phyloP scores from a whole-genome alignment of 2,888 invertebrate species.

The Alcis repandata region DNA sequence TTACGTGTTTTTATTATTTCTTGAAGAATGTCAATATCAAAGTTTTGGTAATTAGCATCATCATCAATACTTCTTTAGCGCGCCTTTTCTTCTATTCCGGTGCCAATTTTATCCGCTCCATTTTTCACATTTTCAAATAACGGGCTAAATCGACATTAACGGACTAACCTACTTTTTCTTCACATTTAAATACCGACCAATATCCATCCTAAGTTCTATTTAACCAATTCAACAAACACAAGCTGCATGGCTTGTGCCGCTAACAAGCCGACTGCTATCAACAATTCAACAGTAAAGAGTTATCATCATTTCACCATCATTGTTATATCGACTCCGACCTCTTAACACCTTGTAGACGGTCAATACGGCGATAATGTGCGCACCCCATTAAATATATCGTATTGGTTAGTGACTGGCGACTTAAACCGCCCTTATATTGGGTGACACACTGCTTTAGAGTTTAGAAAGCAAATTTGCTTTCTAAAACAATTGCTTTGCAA shows the following conservation, averaged over 20 bases:
- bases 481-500: too few species aligned
- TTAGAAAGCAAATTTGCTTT: constrained; percentile 26
- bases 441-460: constrained; percentile 60
- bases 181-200: not conserved
- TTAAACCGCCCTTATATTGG: constrained; percentile 70
- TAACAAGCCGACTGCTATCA: constrained; percentile 35
- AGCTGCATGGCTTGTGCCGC: constrained; percentile 33
- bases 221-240: constrained; percentile 24
- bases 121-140: too few species aligned
- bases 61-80: too few species aligned
- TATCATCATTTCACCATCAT: constrained; percentile 27
- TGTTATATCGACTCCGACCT: constrained; percentile 45
- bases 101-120: too few species aligned
- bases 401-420: constrained; percentile 77
- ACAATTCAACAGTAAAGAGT: constrained; percentile 27
- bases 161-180: not conserved
- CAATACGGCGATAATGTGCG: constrained; percentile 77
- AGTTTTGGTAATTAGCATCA: too few species aligned
- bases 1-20: too few species aligned
- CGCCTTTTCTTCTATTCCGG: too few species aligned
- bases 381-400: constrained; percentile 71
- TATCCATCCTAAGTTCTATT: not conserved
- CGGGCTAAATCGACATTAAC: too few species aligned
- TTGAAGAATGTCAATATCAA: too few species aligned
- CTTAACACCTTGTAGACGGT: constrained; percentile 80